phyloP scores from a whole-genome alignment of 2,113 vertebrate species.

The Syrrhaptes paradoxus region DNA sequence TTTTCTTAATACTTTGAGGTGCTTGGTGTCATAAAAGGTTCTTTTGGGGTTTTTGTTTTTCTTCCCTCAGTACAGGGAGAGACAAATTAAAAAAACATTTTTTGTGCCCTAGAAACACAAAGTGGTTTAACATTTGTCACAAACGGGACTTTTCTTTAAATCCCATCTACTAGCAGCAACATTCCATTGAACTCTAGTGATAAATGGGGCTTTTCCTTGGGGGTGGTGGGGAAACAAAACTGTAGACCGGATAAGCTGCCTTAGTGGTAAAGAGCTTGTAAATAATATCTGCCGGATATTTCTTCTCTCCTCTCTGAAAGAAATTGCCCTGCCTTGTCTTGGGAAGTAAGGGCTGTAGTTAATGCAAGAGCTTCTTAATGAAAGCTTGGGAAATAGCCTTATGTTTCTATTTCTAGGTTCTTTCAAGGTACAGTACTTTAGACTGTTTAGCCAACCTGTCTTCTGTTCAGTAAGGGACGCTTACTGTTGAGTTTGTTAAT shows the following conservation, averaged over 20 bases:
- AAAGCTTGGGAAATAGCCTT: not conserved
- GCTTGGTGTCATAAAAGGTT: not conserved
- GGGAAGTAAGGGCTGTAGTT: not conserved
- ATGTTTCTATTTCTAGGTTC: not conserved
- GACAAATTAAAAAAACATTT: not conserved
- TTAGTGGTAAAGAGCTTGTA: not conserved
- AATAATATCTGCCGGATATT: not conserved
- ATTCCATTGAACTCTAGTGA: not conserved
- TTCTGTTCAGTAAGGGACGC: not conserved
- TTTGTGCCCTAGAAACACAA: not conserved
- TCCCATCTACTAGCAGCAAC: not conserved
- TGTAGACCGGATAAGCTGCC: not conserved
- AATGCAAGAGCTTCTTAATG: not conserved
- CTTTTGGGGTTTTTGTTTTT: not conserved
- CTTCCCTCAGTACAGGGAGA: not conserved
- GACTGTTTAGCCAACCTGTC: not conserved
- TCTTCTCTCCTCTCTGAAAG: not conserved
- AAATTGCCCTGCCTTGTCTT: not conserved
- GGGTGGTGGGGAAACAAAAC: not conserved
- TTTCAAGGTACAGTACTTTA: not conserved
- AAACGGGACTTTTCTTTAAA: not conserved
- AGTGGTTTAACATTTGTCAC: not conserved
- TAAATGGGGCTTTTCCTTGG: not conserved
- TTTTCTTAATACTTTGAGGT: not conserved
- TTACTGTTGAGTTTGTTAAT: constrained; percentile 2